These are phyloP conservation scores for Orchestes rusci DNA, from an alignment of 2,888 invertebrate species.

Conservation along the genomic window DNA sequence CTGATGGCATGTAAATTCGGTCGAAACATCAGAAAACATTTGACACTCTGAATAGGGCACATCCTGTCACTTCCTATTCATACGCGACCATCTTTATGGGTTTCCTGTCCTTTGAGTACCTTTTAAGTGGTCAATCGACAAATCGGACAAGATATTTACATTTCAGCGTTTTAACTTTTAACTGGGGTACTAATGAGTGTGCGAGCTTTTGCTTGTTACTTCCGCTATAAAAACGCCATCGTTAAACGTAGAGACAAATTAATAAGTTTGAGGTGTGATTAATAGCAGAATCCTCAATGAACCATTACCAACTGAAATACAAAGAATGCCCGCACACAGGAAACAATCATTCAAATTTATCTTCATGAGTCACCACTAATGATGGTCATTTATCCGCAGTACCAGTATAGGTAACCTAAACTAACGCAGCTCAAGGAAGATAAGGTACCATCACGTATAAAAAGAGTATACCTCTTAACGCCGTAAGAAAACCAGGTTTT, in stretches of 20 bases:
- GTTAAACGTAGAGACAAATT: neutral
- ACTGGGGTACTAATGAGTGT: neutral
- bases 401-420: conserved; percentile 5
- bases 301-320: no score
- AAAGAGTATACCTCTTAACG: conserved; percentile 16
- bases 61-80: conserved; percentile 14
- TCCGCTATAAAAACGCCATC: conserved; percentile 17
- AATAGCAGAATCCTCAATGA: no score
- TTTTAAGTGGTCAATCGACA: conserved; percentile 18
- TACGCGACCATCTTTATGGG: conserved; percentile 10
- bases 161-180: conserved; percentile 15
- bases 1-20: neutral
- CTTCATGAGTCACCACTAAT: conserved; percentile 8
- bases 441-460: conserved; percentile 13
- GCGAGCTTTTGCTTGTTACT: conserved; percentile 19
- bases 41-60: conserved; percentile 20
- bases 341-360: conserved; percentile 7
- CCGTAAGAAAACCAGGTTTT: conserved; percentile 21
- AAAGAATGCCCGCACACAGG: no score
- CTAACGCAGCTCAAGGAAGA: conserved; percentile 8
- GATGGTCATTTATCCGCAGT: conserved; percentile 10
- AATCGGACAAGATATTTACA: conserved; percentile 29
- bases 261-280: no score
- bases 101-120: conserved; percentile 17
- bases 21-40: conserved; percentile 4